Percentiles rank a stretch among this genome's conserved stretches.
Conservation (phyloP, 2,888 invertebrate species). For the Trissoscelio sp. region DNA sequence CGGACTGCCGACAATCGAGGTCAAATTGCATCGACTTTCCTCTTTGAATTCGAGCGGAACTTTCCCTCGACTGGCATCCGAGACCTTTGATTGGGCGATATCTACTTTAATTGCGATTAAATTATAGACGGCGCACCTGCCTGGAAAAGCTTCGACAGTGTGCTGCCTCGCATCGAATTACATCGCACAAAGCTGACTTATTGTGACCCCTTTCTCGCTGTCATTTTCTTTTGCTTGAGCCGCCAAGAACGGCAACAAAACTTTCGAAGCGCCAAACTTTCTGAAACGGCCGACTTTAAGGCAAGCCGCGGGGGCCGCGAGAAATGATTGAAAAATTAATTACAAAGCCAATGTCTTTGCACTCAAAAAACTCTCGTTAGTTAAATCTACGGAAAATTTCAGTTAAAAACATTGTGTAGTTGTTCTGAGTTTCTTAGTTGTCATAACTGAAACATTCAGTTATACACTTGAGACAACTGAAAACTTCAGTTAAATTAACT, state of each 20-base stretch:
- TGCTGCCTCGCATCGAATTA: slow-evolving; percentile 2
- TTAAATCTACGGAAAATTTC: too few species aligned
- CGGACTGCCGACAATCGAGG: slow-evolving; percentile 54
- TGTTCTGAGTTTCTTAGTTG: too few species aligned
- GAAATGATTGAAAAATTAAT: slow-evolving; percentile 61
- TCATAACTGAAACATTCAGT: too few species aligned
- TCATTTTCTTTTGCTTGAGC: slow-evolving; percentile 19
- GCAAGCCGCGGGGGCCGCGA: slow-evolving; percentile 40
- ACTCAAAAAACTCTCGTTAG: too few species aligned
- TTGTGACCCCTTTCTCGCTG: slow-evolving; percentile 31
- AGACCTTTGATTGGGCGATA: slow-evolving; percentile 55
- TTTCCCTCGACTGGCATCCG: slow-evolving; percentile 55
- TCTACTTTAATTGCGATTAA: slow-evolving; percentile 62
- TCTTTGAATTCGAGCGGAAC: slow-evolving; percentile 63
- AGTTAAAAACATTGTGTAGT: too few species aligned
- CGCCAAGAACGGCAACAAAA: slow-evolving; percentile 23
- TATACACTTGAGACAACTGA: too few species aligned
- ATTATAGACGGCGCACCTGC: slow-evolving; percentile 54
- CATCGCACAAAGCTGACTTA: slow-evolving; percentile 8
- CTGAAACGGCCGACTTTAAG: slow-evolving; percentile 50
- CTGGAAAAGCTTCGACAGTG: slow-evolving; percentile 36
- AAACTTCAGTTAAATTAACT: too few species aligned
- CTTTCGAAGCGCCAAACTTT: slow-evolving; percentile 45
- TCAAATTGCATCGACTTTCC: slow-evolving; percentile 66
- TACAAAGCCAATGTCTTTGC: slow-evolving; percentile 49